These are phyloP conservation scores for Salminus brasiliensis DNA, from an alignment of 2,113 vertebrate genomes.

Conservation along the genomic window DNA sequence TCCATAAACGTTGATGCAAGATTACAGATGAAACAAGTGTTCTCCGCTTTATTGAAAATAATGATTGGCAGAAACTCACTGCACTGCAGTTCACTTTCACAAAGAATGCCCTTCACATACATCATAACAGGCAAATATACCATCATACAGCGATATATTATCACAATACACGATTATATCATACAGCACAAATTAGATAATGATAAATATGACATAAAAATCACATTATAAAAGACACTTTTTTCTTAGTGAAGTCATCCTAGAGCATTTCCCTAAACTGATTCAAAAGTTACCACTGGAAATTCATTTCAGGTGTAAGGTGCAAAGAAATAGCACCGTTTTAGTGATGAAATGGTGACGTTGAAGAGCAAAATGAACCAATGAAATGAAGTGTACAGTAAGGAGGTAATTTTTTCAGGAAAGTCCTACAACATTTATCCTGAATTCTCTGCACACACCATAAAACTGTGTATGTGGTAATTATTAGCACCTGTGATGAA, in stretches of 20 bases:
- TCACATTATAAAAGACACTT: not conserved
- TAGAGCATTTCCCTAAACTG: not conserved
- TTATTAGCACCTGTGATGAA: conserved; percentile 36
- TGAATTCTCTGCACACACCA: not conserved
- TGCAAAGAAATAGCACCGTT: conserved; percentile 9
- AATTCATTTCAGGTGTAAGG: not conserved
- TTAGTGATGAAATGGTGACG: not conserved
- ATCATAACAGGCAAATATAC: conserved; percentile 1
- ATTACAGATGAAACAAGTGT: not conserved
- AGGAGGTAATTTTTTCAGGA: not conserved
- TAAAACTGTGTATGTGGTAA: not conserved
- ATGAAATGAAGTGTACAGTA: not conserved
- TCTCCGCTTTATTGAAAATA: conserved; percentile 17
- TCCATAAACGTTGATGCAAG: not conserved
- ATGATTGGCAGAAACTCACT: not conserved
- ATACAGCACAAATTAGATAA: not conserved
- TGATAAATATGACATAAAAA: not conserved
- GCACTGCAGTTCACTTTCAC: not conserved
- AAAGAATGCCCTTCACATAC: not conserved
- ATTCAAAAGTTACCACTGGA: not conserved
- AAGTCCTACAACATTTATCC: not conserved
- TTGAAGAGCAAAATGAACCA: not conserved
- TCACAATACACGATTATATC: not conserved
- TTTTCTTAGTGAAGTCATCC: not conserved
- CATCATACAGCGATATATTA: not conserved